Evolutionary conservation across 2,113 vertebrate genomes (phyloP), one percentile per base, ranked within the genome.

Genomic region (Ursus arctos): DNA sequence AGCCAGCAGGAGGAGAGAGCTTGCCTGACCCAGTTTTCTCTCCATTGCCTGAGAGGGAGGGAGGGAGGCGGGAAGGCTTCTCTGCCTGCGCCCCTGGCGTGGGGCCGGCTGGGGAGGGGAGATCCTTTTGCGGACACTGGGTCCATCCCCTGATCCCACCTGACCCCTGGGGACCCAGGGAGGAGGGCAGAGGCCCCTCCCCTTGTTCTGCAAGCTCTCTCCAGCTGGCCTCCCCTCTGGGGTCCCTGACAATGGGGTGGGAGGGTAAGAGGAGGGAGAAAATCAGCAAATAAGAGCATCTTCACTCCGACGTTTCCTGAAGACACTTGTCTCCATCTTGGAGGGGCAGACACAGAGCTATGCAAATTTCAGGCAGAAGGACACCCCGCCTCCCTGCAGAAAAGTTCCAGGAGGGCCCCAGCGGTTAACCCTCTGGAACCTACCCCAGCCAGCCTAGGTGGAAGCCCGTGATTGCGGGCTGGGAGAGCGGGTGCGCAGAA

Each of bases 11-110:
- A 98, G 95, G 96, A 97, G 82, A 92, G 95, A 96, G 97, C 95
- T 92, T 24, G 98, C 96, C 97, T 98, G 98, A 98, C 98, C 98
- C 98, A 98, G 96, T 98, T 98, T 98, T 97, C 96, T 97, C 93
- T 61, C 71, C 93, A 63, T 88, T 96, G 97, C 96, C 95, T 91
- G 95, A 88, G 79, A 95, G 96, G 92, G 92, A 96, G 96, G 91
- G 95, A 96, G 96, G 95, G 88, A 98, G 94, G 91, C 12, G 7
- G 95, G 84, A 95, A 82, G 84, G 94, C 90, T 95, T 69, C 85
- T 96, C 88, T 93, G 97, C 92, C 92, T 94, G 80, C 43, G 63
- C 71, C 97, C 97, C 95, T 91, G 92, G 97, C 28, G 0, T 63
- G 88, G 94, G 97, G 97, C 96, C 3, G 19, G 87, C 49, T 86